These are phyloP conservation scores for Drymonia ruficornis DNA, from an alignment of 2,888 invertebrate species.

Conservation along the genomic window DNA sequence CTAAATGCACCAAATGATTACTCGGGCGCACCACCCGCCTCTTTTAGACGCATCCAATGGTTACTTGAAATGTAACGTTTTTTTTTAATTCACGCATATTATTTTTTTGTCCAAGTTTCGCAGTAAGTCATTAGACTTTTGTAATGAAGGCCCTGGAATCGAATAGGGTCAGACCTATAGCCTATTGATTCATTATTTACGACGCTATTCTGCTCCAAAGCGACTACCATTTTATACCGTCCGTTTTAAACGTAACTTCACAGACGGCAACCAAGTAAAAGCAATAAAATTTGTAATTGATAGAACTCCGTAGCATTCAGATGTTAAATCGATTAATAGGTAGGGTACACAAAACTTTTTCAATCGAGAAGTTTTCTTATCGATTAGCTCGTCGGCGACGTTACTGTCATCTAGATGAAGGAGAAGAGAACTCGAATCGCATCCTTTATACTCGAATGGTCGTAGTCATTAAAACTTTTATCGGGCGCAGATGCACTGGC, in stretches of 20 bases:
- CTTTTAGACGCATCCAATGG: too few species aligned
- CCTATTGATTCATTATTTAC: background rate
- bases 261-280: conserved; percentile 1
- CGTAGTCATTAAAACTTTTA: conserved; percentile 71
- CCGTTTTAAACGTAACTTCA: background rate
- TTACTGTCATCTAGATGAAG: conserved; percentile 52
- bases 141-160: background rate
- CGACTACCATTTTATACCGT: background rate
- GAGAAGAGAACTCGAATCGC: conserved; percentile 46
- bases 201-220: background rate
- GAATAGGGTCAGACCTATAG: background rate
- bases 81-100: too few species aligned
- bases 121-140: too few species aligned
- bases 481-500: conserved; percentile 62
- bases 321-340: conserved; percentile 45
- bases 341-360: conserved; percentile 52
- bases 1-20: too few species aligned
- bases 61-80: too few species aligned
- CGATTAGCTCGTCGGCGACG: conserved; percentile 53
- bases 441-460: conserved; percentile 60
- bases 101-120: too few species aligned
- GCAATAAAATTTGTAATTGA: conserved; percentile 23
- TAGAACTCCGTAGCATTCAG: conserved; percentile 29
- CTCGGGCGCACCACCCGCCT: too few species aligned
- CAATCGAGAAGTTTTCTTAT: conserved; percentile 63